Conservation (phyloP, 1,140 invertebrate species). For the Contarinia nasturtii region DNA sequence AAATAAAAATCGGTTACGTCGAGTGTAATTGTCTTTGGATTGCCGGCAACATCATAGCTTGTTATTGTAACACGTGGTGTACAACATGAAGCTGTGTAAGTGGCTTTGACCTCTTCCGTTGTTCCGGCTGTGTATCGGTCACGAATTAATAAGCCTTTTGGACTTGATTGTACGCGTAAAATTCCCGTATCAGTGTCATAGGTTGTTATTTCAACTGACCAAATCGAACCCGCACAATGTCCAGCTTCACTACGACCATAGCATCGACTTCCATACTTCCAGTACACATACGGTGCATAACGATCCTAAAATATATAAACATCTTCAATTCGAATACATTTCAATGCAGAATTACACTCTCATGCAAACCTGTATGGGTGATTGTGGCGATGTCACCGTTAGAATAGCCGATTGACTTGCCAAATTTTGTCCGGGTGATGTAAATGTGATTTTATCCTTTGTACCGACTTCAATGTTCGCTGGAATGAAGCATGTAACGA, state of each 20-base stretch:
- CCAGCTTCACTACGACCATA: constrained; percentile 14
- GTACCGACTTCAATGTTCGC: constrained; percentile 23
- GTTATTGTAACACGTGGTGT: constrained; percentile 32
- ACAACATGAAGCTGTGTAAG: constrained; percentile 40
- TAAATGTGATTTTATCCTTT: constrained; percentile 34
- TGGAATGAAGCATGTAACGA: constrained; percentile 29
- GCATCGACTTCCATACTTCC: constrained; percentile 27
- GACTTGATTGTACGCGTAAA: constrained; percentile 31
- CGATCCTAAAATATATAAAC: constrained; percentile 16
- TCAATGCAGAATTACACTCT: background rate
- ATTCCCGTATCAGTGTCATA: constrained; percentile 37
- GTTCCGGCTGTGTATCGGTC: constrained; percentile 35
- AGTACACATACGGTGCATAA: constrained; percentile 23
- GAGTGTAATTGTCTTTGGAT: constrained; percentile 30
- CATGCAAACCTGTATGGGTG: background rate
- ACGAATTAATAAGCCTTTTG: constrained; percentile 24
- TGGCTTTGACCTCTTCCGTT: constrained; percentile 29
- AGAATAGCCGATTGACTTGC: constrained; percentile 13
- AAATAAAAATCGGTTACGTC: constrained; percentile 28
- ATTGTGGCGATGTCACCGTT: constrained; percentile 12
- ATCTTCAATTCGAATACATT: no score
- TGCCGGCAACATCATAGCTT: constrained; percentile 34
- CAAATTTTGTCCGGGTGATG: constrained; percentile 22
- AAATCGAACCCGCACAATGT: constrained; percentile 31
- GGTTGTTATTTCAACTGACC: constrained; percentile 37